Evolutionary conservation across 2,113 vertebrate genomes (phyloP).

Genomic region (Salvelinus alpinus): DNA sequence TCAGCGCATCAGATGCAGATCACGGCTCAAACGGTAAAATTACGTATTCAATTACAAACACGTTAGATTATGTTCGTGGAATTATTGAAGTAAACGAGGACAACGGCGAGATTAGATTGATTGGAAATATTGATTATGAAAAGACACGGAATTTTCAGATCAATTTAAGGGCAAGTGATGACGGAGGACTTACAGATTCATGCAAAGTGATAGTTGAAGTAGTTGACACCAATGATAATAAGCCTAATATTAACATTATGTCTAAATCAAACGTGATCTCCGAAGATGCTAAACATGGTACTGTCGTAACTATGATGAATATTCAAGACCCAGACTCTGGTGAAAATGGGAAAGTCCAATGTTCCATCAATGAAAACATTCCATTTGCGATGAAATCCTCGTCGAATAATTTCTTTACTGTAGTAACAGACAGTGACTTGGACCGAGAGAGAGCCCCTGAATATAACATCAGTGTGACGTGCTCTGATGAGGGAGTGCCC

Average conservation of each 20-base stretch:
- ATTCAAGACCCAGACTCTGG: slow-evolving; percentile 55
- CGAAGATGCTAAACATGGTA: no score
- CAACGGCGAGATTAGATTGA: slow-evolving; percentile 65
- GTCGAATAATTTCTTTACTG: slow-evolving; percentile 59
- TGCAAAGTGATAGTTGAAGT: slow-evolving; percentile 71
- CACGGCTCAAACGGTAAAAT: slow-evolving; percentile 69
- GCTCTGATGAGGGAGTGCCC: slow-evolving; percentile 38
- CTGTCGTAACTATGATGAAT: no score
- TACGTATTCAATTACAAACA: slow-evolving; percentile 67
- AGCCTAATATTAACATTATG: slow-evolving; percentile 67
- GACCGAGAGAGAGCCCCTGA: slow-evolving; percentile 42
- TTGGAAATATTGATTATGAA: slow-evolving; percentile 75
- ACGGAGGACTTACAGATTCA: slow-evolving; percentile 55
- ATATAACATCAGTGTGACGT: slow-evolving; percentile 48
- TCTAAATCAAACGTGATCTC: slow-evolving; percentile 54
- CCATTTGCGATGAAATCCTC: slow-evolving; percentile 53
- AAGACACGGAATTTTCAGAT: slow-evolving; percentile 58
- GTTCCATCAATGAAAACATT: slow-evolving; percentile 34
- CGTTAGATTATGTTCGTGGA: slow-evolving; percentile 18
- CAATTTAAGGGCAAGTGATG: slow-evolving; percentile 70
- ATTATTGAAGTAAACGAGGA: slow-evolving; percentile 65
- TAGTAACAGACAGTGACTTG: slow-evolving; percentile 58
- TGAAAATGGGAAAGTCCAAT: slow-evolving; percentile 57
- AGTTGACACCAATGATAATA: slow-evolving; percentile 75
- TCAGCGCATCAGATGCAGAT: slow-evolving; percentile 74